Evolutionary conservation across 2,113 vertebrate species (phyloP), one percentile per base, ranked within the genome.

Genomic region (Castor canadensis): DNA sequence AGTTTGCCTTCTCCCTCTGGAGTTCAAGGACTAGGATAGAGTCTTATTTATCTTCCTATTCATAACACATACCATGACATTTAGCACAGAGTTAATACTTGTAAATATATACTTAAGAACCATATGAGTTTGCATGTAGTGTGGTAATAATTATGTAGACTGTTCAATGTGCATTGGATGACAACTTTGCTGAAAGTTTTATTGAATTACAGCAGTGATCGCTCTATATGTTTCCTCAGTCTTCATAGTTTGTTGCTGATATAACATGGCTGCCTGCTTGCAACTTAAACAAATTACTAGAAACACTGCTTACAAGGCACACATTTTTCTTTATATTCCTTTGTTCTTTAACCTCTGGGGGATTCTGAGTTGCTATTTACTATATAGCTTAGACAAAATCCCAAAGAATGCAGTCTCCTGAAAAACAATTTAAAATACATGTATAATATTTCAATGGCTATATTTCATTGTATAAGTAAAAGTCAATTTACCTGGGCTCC

Each of bases 251-350:
- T 96, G 49, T 96, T 96, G 93, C 77, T 96, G 79, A 94, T 96
- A 83, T 83, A 89, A 83, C 93, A 80, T 60, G 79, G 32, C 93
- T 96, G 73, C 89, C 87, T 91, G 30, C 22, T 97, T n/a, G 62
- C 72, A 91, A 80, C 19, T 88, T 95, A 96, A 96, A 96, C 64
- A 92, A 88, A 96, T 94, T 93, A 89, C 75, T 93, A 83, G 49
- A 87, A 94, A 91, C 83, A 91, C 62, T 96, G 92, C 92, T 97
- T 93, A 87, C 38, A 87, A 95, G 73, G 79, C 92, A 96, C n/a
- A 92, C 58, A 81, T 79, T 96, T 94, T 96, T 94, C 93, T 97
- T 96, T 93, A 87, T 87, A 96, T 64, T 35, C 40, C 60, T 96
- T 94, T 95, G 79, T 91, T 94, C 72, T 91, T 95, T 93, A 94